Evolutionary conservation across 1,140 invertebrate genomes (phyloP).

Genomic region (Eriosoma lanigerum): DNA sequence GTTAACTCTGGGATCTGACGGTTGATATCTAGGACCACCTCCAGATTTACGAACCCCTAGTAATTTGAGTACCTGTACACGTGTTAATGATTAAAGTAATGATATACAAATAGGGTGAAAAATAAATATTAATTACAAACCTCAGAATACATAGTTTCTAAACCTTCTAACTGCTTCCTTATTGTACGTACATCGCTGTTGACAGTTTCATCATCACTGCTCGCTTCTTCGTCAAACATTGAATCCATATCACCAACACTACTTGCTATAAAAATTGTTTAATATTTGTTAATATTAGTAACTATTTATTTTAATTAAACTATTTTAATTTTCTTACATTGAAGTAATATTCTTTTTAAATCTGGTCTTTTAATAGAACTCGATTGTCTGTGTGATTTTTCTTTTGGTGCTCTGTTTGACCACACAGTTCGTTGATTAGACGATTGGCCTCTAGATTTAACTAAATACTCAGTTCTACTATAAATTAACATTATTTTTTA

Average conservation of each 20-base stretch:
- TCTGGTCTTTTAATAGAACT: slow-evolving; percentile 26
- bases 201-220: slow-evolving; percentile 72
- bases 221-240: slow-evolving; percentile 68
- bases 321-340: slow-evolving; percentile 3
- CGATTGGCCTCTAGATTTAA: slow-evolving; percentile 37
- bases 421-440: slow-evolving; percentile 30
- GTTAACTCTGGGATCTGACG: slow-evolving; percentile 65
- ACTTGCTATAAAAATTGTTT: slow-evolving; percentile 36
- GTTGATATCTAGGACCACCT: slow-evolving; percentile 60
- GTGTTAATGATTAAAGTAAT: neutral
- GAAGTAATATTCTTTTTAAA: slow-evolving; percentile 32
- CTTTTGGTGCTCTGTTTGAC: slow-evolving; percentile 22
- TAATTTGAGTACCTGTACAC: slow-evolving; percentile 72
- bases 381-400: slow-evolving; percentile 30
- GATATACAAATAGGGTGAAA: neutral
- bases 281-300: neutral
- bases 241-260: slow-evolving; percentile 76
- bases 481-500: neutral
- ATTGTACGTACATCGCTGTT: slow-evolving; percentile 66
- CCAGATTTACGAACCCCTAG: slow-evolving; percentile 69
- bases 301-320: neutral
- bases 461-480: slow-evolving; percentile 28
- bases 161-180: slow-evolving; percentile 77
- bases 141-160: slow-evolving; percentile 87
- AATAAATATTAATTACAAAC: slow-evolving; percentile 57